phyloP scores from a whole-genome alignment of 1,140 invertebrate genomes.

The Mya arenaria region DNA sequence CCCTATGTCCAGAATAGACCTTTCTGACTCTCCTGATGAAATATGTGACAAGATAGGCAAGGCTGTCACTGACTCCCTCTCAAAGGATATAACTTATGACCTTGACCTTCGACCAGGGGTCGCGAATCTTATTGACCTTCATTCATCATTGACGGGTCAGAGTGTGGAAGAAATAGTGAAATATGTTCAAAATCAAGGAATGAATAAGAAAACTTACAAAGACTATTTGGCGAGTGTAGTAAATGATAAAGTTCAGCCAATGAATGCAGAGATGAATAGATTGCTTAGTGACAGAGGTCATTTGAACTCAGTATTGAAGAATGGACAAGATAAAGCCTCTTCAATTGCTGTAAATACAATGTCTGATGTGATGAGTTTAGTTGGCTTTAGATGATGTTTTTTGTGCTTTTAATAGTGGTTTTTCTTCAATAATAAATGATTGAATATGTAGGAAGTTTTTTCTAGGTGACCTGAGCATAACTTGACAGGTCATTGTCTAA shows the following conservation, averaged over 20 bases:
- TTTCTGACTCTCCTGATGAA: slow-evolving; percentile 90
- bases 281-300: slow-evolving; percentile 85
- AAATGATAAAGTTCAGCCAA: slow-evolving; percentile 88
- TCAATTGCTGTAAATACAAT: slow-evolving; percentile 87
- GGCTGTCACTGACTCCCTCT: slow-evolving; percentile 94
- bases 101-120: slow-evolving; percentile 90
- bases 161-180: slow-evolving; percentile 89
- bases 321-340: slow-evolving; percentile 87
- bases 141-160: slow-evolving; percentile 86
- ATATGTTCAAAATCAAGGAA: slow-evolving; percentile 70
- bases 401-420: too few relatives aligned
- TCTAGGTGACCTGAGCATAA: too few relatives aligned
- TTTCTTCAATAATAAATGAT: too few relatives aligned
- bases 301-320: slow-evolving; percentile 86
- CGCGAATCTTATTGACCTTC: slow-evolving; percentile 93
- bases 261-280: slow-evolving; percentile 85
- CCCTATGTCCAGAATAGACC: slow-evolving; percentile 88
- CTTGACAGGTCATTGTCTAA: too few relatives aligned
- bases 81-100: slow-evolving; percentile 89
- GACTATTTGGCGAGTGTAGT: slow-evolving; percentile 88
- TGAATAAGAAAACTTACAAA: slow-evolving; percentile 93
- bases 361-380: slow-evolving; percentile 84
- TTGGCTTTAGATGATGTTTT: slow-evolving; percentile 77
- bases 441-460: too few relatives aligned
- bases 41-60: slow-evolving; percentile 94